Evolutionary conservation across 2,113 vertebrate species (phyloP).

Genomic region (Calyptommatus sinebrachiatus): DNA sequence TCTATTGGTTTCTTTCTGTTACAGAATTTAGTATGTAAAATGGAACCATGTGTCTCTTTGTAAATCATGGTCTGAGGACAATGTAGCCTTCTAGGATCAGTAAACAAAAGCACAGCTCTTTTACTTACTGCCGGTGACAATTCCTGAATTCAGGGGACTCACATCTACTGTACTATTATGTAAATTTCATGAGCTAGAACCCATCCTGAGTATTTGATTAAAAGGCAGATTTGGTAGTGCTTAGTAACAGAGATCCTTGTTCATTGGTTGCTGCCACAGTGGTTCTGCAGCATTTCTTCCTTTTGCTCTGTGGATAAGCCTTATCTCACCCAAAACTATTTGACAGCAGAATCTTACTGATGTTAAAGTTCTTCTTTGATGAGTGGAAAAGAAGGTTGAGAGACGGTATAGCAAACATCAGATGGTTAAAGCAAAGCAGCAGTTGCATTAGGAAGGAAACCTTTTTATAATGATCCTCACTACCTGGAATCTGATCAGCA

Average conservation of each 20-base stretch:
- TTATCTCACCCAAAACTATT: not conserved
- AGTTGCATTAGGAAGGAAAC: too few relatives aligned
- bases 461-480: too few relatives aligned
- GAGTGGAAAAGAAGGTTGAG: too few relatives aligned
- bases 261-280: not conserved
- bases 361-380: not conserved
- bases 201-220: not conserved
- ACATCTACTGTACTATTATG: not conserved
- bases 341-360: not conserved
- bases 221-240: not conserved
- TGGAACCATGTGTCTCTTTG: not conserved
- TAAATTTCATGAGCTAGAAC: too few relatives aligned
- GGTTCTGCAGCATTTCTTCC: not conserved
- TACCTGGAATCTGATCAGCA: not conserved
- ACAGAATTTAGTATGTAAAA: not conserved
- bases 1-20: not conserved
- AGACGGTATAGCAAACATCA: not conserved
- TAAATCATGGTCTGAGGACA: not conserved
- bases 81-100: too few relatives aligned
- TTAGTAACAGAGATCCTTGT: fast-evolving
- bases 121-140: not conserved
- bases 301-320: not conserved
- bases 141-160: not conserved
- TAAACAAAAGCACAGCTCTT: not conserved
- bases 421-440: not conserved